Base-by-base conservation (phyloP, 2,113 vertebrate species). In the Epinephelus lanceolatus region DNA sequence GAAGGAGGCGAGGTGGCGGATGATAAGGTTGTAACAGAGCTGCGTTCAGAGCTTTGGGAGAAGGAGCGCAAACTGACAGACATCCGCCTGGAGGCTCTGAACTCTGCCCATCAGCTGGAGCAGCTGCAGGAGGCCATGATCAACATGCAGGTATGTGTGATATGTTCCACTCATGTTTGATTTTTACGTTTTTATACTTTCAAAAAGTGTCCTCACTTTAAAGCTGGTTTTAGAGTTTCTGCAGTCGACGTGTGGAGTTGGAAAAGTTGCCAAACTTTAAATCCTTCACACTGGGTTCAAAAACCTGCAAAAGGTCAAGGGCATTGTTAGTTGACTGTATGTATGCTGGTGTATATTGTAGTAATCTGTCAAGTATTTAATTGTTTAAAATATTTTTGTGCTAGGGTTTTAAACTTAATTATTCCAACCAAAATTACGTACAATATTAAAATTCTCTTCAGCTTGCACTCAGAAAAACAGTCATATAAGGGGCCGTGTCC, bases 61-160 rank as follows among this genome's bases (percentile, higher is more conserved):
- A 99, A 99, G 88, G 98, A 99, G 79, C 96, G 97, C 90, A 99
- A 99, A 90, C 95, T 99, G 42, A 99, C 98, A 0, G 98, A 99
- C 80, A 98, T 99, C 86, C 97, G 98, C 5, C 88, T 99, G 80
- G 98, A 99, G 91, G 98, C 98, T 52, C 95, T 99, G 5, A 98
- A 95, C 94, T 99, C 98, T 0, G 98, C 98, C 67, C 97, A 98
- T 83, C 98, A 98, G 85, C 95, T 99, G 83, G 98, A 99, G 87
- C 98, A 99, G 92, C 95, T 99, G 49, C 96, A 98, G 76, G 98
- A 99, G 69, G 97, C 98, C 53, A 99, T 99, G 98, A 97, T 94
- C 90, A 97, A 95, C 86, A 99, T 99, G 98, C 97, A 99, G 97
- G 98, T 98, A 47, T 61, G 61, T 85, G 52, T n/a, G 17, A 27